Percentiles rank a stretch among this genome's conserved stretches.
Evolutionary conservation across 2,113 vertebrate genomes (phyloP).

Genomic region (Microtus oregoni): DNA sequence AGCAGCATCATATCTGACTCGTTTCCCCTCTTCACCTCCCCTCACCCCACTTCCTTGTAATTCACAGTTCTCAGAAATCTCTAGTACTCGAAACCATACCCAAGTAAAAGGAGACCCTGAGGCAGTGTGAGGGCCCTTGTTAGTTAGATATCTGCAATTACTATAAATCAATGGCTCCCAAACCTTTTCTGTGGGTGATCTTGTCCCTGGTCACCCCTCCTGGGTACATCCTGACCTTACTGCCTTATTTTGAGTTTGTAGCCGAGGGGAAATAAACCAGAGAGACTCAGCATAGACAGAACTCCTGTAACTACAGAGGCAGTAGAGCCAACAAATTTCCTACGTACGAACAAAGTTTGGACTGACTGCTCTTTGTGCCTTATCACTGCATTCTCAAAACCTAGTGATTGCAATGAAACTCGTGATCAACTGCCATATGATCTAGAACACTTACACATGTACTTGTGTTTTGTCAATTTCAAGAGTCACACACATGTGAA

Average conservation of each 20-base stretch:
- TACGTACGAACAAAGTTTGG: neutral
- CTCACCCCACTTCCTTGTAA: neutral
- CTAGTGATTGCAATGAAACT: neutral
- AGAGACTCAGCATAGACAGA: neutral
- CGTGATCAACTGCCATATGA: neutral
- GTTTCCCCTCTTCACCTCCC: neutral
- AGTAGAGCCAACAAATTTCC: neutral
- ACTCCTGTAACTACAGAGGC: neutral
- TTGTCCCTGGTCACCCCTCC: neutral
- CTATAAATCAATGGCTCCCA: slow-evolving; percentile 5
- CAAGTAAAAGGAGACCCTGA: neutral
- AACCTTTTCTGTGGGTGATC: neutral
- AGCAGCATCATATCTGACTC: neutral
- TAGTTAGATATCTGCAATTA: neutral
- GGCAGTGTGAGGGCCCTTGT: neutral
- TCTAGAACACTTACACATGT: neutral
- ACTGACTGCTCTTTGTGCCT: neutral
- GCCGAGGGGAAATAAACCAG: neutral
- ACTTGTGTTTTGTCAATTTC: neutral
- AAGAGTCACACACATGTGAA: neutral
- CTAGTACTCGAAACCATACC: neutral
- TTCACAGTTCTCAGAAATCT: neutral
- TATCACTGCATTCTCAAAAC: neutral
- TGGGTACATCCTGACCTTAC: neutral
- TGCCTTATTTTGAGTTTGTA: neutral